Base-by-base conservation (phyloP, 2,797 vertebrate genomes). In the Sebastes variabilis region DNA sequence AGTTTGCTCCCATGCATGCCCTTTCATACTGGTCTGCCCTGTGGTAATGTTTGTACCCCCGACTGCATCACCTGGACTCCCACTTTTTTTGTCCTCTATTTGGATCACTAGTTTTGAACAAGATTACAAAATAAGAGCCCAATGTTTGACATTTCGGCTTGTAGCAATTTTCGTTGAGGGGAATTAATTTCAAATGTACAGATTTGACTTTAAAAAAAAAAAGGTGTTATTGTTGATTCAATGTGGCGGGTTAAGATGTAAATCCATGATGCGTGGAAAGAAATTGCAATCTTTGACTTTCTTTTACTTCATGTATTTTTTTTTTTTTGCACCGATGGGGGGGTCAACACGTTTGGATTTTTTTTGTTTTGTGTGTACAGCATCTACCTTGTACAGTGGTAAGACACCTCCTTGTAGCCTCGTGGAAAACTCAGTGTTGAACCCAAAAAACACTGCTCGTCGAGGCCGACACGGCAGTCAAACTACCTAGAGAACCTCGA, bases 361-460 rank as follows among this genome's bases (percentile, higher is more conserved):
- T 9, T 65, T 81, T 66, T 59, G 9, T 30, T 16, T 52, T 78
- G n/a, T 82, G 55, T 89, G 80, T 91, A 77, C 85, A 84, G 82
- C 90, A 76, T 80, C 84, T 87, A 83, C 71, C 82, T 86, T 93
- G 84, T 94, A 87, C 84, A 87, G 86, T 55, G 59, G 84, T 69
- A 22, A 84, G 38, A 80, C 71, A 56, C 77, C 30, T 78, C 75
- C 86, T 54, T 76, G 61, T 81, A 84, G 90, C 90, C 86, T 89
- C 82, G 32, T 75, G 71, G 68, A 77, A 75, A 67, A 67, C 12
- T 79, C 81, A 56, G 80, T 75, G 80, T 86, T 61, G 25, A 75
- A 64, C 75, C 46, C 10, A 42, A 42, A 32, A 88, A 88, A 77
- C 79, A 32, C 81, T 84, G 72, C 80, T 80, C 3, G 60, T 56